Evolutionary conservation across 2,113 vertebrate species (phyloP).

Genomic region (Smithornis capensis): DNA sequence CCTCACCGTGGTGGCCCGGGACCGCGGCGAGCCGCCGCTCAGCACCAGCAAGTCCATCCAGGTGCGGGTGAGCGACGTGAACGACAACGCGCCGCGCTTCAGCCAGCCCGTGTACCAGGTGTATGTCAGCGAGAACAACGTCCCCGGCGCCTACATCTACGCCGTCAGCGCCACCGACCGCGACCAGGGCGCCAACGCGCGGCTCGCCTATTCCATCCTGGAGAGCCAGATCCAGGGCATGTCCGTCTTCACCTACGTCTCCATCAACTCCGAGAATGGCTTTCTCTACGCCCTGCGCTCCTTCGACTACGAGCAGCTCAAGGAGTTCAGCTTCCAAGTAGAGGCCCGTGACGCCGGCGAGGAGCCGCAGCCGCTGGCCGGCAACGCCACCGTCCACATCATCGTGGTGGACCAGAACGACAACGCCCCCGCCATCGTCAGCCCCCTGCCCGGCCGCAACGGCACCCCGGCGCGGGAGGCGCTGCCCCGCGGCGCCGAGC

Average conservation of each 20-base stretch:
- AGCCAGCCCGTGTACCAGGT: constrained; percentile 91
- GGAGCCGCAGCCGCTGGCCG: constrained; percentile 81
- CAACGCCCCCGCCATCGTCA: constrained; percentile 89
- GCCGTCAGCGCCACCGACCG: constrained; percentile 92
- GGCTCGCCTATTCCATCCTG: constrained; percentile 90
- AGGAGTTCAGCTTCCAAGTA: constrained; percentile 93
- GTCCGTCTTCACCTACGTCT: constrained; percentile 98
- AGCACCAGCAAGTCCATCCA: constrained; percentile 91
- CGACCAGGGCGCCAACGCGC: constrained; percentile 89
- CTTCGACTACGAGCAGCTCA: constrained; percentile 96
- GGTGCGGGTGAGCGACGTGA: constrained; percentile 93
- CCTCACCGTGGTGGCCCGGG: constrained; percentile 90
- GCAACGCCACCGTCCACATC: constrained; percentile 90
- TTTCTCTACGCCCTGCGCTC: constrained; percentile 94
- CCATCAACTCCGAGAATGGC: constrained; percentile 96
- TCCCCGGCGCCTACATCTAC: constrained; percentile 95
- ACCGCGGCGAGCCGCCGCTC: constrained; percentile 85
- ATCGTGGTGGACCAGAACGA: constrained; percentile 95
- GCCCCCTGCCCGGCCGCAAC: constrained; percentile 86
- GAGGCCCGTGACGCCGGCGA: constrained; percentile 86
- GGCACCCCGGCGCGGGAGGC: constrained; percentile 88
- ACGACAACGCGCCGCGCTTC: constrained; percentile 95
- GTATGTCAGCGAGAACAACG: constrained; percentile 96
- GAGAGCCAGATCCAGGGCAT: constrained; percentile 96
- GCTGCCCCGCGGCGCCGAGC: constrained; percentile 89